A percentile compares a stretch with the other conserved stretches of the same genome.
Conservation (phyloP, 2,888 invertebrate species). For the Scaptomyza reducta region DNA sequence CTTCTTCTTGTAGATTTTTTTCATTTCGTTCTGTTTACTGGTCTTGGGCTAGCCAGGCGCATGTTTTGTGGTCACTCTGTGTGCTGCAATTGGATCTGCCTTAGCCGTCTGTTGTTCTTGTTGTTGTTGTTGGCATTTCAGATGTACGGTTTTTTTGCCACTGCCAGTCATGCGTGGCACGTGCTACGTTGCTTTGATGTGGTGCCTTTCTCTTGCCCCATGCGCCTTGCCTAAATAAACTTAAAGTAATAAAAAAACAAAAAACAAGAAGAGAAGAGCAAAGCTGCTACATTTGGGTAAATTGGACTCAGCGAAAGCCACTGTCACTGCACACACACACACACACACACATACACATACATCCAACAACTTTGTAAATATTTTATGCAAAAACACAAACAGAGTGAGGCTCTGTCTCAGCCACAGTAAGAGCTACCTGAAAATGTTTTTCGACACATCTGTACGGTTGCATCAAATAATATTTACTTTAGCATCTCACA, state of each 20-base stretch:
- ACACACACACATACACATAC: constrained; percentile 29
- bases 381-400: constrained; percentile 75
- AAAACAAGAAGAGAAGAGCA: constrained; percentile 26
- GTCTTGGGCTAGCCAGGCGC: constrained; percentile 53
- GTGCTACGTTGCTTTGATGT: constrained; percentile 72
- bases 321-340: constrained; percentile 39
- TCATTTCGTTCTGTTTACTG: constrained; percentile 1
- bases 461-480: constrained; percentile 69
- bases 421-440: constrained; percentile 55
- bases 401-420: constrained; percentile 35
- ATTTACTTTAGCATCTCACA: constrained; percentile 61
- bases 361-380: constrained; percentile 68
- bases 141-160: constrained; percentile 69
- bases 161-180: constrained; percentile 76
- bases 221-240: constrained; percentile 67
- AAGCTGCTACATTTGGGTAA: constrained; percentile 70
- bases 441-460: constrained; percentile 72
- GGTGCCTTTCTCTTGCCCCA: constrained; percentile 47
- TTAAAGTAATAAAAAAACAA: constrained; percentile 69
- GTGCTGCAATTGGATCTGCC: constrained; percentile 67
- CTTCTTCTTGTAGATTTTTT: constrained; percentile 2
- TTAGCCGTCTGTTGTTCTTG: constrained; percentile 10
- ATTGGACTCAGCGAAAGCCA: constrained; percentile 73
- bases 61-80: constrained; percentile 75
- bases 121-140: constrained; percentile 36